Base-by-base conservation (phyloP, 2,113 vertebrate genomes). In the Cyanocitta stelleri region DNA sequence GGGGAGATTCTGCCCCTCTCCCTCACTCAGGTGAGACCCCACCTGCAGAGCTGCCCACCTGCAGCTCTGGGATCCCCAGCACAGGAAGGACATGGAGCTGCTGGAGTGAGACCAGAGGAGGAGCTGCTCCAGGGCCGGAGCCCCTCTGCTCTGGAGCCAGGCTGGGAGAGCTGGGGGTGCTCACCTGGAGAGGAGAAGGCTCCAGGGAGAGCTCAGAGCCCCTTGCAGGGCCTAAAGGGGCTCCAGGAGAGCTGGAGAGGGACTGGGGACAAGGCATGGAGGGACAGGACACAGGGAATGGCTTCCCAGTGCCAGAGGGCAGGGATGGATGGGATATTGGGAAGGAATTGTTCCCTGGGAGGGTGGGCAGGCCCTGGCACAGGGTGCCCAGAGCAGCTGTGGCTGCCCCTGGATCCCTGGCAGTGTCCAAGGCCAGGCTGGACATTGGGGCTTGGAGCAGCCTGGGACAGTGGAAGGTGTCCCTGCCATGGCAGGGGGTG, bases 361-460 rank as follows among this genome's bases (percentile, higher is more conserved):
- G 32, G 26, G 13, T 51, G 72, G n/a, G n/a, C n/a, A n/a, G n/a
- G n/a, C n/a, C n/a, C n/a, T n/a, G n/a, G n/a, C n/a, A n/a, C n/a
- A n/a, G n/a, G n/a, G n/a, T n/a, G n/a, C n/a, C 16, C 64, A 62
- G 48, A 62, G 56, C 0, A 71, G 56, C 56, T 79, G 56, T 30
- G 56, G 30, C 49, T 72, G 75, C 13, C 16, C 35, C 66, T 78
- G 74, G 29, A 80, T 72, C 49, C 66, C 58, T 80, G 85, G 67
- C 0, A 49, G 30, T 88, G 75, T 0, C 1, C 75, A 1, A 43
- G 49, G 49, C 49, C 49, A 49, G 66, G 16, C 0, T 54, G 56
- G 64, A 23, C 0, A 48, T 13, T 48, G 1, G 41, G 55, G 15
- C 32, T 90, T 8, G 43, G 81, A 54, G 33, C 52, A 66, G 3